phyloP scores from a whole-genome alignment of 2,113 vertebrate species.

The Nicator chloris region DNA sequence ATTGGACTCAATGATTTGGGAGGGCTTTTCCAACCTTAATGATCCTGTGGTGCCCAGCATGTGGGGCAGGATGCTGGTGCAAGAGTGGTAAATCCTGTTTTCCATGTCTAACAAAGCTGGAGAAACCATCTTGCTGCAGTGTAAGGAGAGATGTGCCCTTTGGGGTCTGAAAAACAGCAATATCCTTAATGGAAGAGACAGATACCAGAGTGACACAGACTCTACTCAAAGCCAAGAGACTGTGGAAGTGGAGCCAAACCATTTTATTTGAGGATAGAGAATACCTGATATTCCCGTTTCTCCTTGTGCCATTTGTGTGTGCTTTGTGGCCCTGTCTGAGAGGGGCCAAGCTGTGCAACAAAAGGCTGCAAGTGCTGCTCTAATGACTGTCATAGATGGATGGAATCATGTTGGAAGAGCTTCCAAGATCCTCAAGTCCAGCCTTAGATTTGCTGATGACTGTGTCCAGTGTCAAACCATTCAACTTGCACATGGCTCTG shows the following conservation, averaged over 20 bases:
- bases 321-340: background rate
- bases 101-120: rapidly evolving
- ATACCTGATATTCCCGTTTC: background rate
- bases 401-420: background rate
- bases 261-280: background rate
- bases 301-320: background rate
- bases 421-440: background rate
- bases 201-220: background rate
- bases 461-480: too few relatives aligned
- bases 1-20: background rate
- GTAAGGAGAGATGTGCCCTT: background rate
- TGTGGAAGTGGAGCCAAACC: background rate
- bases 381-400: background rate
- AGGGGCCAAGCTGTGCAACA: background rate
- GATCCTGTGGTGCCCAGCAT: background rate
- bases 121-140: background rate
- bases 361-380: background rate
- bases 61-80: rapidly evolving
- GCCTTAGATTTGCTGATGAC: too few relatives aligned
- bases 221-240: background rate
- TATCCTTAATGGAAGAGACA: background rate
- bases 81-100: background rate
- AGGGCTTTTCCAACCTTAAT: background rate
- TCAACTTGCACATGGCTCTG: background rate
- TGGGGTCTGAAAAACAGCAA: background rate